A percentile compares a stretch with the other conserved stretches of the same genome.
Conservation (phyloP, 2,797 vertebrate species). For the Trachurus trachurus region DNA sequence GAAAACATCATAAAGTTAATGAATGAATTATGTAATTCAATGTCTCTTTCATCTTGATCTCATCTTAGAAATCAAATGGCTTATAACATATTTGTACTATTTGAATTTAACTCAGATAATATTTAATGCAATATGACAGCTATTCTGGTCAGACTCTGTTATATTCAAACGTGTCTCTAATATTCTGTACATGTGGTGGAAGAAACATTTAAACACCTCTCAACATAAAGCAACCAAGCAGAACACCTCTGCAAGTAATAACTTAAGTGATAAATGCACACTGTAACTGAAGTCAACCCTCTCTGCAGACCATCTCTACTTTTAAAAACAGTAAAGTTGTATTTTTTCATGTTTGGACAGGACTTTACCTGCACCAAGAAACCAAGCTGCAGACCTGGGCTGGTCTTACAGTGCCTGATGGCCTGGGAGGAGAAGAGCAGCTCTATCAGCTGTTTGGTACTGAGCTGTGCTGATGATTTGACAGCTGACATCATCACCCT, state of each 20-base stretch:
- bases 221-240: neutral
- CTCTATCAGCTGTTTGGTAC: conserved; percentile 87
- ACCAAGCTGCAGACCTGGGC: conserved; percentile 93
- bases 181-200: neutral
- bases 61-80: too few species aligned
- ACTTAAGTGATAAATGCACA: neutral
- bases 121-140: neutral
- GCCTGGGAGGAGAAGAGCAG: conserved; percentile 87
- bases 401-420: conserved; percentile 92
- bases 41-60: too few species aligned
- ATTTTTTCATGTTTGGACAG: neutral
- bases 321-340: neutral
- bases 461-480: conserved; percentile 83
- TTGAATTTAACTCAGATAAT: too few species aligned
- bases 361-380: conserved; percentile 93
- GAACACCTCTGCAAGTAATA: neutral
- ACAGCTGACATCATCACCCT: conserved; percentile 81
- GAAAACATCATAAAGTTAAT: too few species aligned
- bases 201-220: neutral
- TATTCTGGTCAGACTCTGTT: neutral
- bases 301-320: neutral
- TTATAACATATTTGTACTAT: too few species aligned
- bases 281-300: neutral
- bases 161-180: neutral
- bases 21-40: too few species aligned